phyloP scores from a whole-genome alignment of 2,113 vertebrate species.

The Cyphomyrus discorhynchus region DNA sequence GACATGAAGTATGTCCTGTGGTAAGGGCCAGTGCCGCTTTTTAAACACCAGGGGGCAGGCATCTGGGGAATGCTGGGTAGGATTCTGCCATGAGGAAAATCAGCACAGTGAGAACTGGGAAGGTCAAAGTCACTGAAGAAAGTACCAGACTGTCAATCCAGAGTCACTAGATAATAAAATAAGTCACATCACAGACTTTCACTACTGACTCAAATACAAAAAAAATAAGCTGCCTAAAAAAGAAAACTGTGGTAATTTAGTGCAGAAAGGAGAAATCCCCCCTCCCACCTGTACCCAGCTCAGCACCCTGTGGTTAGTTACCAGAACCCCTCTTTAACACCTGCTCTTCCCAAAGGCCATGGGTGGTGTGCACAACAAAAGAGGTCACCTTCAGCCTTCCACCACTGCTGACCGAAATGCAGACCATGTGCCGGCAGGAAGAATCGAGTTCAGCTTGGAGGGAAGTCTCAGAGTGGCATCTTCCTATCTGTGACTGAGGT shows the following conservation, averaged over 20 bases:
- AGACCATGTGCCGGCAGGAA: not conserved
- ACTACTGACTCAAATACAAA: conserved; percentile 31
- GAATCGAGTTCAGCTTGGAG: not conserved
- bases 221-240: conserved; percentile 35
- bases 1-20: not conserved
- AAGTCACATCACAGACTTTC: conserved; percentile 30
- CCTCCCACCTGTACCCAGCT: not conserved
- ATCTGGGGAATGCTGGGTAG: not conserved
- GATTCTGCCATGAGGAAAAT: not conserved
- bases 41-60: not conserved
- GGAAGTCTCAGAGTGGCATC: not conserved
- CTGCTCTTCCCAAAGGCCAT: not conserved
- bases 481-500: not conserved
- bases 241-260: conserved; percentile 37
- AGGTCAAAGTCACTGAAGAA: not conserved
- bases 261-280: conserved; percentile 22
- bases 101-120: not conserved
- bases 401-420: not conserved
- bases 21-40: not conserved
- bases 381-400: not conserved
- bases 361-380: not conserved
- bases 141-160: conserved; percentile 7
- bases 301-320: conserved; percentile 4
- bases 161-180: conserved; percentile 32
- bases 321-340: not conserved